Conservation (phyloP, 2,797 vertebrate genomes). For the Paedocypris micromegethes region DNA sequence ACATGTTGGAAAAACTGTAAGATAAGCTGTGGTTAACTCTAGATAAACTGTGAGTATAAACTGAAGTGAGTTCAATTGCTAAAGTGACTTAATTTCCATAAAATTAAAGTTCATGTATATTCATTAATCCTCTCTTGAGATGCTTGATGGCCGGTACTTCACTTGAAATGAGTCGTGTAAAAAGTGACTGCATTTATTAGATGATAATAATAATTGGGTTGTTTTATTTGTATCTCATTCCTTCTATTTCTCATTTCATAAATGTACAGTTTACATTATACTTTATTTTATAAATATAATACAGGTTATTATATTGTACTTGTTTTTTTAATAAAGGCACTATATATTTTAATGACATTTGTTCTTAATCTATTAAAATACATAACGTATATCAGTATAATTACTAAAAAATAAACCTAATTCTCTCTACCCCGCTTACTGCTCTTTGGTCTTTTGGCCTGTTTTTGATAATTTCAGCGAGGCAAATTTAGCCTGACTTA, state of each 20-base stretch:
- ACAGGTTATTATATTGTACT: no score
- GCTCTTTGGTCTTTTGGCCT: conserved; percentile 5
- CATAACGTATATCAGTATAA: no score
- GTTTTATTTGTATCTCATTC: no score
- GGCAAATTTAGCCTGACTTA: conserved; percentile 43
- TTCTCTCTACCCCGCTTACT: background rate
- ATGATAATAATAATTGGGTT: background rate
- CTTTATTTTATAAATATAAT: no score
- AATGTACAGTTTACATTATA: no score
- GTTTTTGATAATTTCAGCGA: conserved; percentile 28
- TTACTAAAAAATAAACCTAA: background rate
- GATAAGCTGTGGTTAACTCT: background rate
- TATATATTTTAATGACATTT: no score
- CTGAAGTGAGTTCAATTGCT: conserved; percentile 19
- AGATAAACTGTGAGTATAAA: conserved; percentile 22
- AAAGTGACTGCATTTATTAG: conserved; percentile 9
- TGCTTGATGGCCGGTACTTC: conserved; percentile 18
- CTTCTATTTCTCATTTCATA: no score
- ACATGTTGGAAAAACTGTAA: no score
- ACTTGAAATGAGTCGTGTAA: conserved; percentile 24
- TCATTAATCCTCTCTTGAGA: conserved; percentile 25
- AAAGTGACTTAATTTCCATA: conserved; percentile 38
- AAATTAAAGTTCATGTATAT: conserved; percentile 39
- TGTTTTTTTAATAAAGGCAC: no score
- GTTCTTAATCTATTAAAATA: no score